Conservation (phyloP, 2,888 invertebrate genomes). For the Shargacucullia verbasci region DNA sequence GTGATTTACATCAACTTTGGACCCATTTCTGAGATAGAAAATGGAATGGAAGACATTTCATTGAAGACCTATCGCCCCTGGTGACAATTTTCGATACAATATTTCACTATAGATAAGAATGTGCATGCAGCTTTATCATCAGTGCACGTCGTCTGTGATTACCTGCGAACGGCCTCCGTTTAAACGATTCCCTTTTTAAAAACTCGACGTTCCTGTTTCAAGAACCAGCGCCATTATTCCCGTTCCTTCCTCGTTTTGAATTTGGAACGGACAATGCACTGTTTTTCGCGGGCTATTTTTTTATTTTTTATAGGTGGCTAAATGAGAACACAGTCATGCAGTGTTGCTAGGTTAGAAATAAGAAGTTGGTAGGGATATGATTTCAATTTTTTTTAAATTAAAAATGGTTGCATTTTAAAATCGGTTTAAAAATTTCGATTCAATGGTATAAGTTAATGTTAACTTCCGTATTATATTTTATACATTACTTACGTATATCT, state of each 20-base stretch:
- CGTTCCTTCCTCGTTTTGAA: conserved; percentile 86
- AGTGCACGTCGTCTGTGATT: conserved; percentile 84
- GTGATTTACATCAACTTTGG: no score
- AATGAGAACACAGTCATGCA: conserved; percentile 79
- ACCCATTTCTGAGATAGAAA: no score
- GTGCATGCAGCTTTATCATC: conserved; percentile 65
- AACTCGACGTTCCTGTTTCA: conserved; percentile 86
- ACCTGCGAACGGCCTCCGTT: conserved; percentile 87
- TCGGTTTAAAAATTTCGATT: no score
- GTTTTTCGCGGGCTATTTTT: conserved; percentile 70
- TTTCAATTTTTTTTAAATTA: no score
- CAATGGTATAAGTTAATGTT: no score
- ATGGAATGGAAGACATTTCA: no score
- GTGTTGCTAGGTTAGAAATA: conserved; percentile 57
- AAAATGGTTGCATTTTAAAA: no score
- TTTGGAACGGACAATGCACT: conserved; percentile 84
- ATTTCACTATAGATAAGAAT: conserved; percentile 18
- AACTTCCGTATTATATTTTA: no score
- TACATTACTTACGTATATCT: no score
- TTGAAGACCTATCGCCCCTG: no score
- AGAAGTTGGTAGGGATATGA: no score
- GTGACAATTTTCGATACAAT: no score
- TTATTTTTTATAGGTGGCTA: conserved; percentile 62
- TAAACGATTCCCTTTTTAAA: conserved; percentile 86
- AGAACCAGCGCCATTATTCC: conserved; percentile 85